Evolutionary conservation across 2,888 invertebrate genomes (phyloP).

Genomic region (Brachylomia viminalis): DNA sequence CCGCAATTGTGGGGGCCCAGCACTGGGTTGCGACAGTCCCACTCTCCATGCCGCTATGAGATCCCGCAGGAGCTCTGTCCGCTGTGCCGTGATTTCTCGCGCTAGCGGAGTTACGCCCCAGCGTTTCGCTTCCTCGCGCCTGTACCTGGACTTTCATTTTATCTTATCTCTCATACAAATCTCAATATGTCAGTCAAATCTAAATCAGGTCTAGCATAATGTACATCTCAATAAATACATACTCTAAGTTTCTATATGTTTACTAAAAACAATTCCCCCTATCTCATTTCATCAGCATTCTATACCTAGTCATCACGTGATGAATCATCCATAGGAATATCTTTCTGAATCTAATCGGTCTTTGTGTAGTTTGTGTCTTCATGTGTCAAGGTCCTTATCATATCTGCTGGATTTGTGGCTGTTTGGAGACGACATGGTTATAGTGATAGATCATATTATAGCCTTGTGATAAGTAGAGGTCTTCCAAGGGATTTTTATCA

Average conservation of each 20-base stretch:
- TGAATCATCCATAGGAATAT: slow-evolving; percentile 13
- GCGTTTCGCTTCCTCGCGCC: too few species aligned
- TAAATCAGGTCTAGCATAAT: not conserved
- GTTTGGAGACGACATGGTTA: not conserved
- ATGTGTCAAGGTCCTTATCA: slow-evolving; percentile 1
- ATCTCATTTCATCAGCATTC: slow-evolving; percentile 12
- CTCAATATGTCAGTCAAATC: not conserved
- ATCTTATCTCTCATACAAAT: not conserved
- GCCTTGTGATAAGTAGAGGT: slow-evolving; percentile 17
- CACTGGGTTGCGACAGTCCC: too few species aligned
- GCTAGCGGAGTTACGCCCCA: too few species aligned
- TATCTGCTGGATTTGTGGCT: not conserved
- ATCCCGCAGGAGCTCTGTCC: too few species aligned
- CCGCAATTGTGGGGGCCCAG: too few species aligned
- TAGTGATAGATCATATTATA: not conserved
- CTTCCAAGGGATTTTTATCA: not conserved
- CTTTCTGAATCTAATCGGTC: slow-evolving; percentile 19
- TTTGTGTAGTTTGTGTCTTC: not conserved
- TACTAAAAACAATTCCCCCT: not conserved
- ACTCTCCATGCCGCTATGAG: too few species aligned
- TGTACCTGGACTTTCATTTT: not conserved
- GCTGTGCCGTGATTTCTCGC: too few species aligned
- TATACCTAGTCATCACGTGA: not conserved
- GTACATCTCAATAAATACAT: not conserved
- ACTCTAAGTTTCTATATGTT: not conserved